Base-by-base conservation (phyloP, 2,113 vertebrate genomes). In the Stigmatopora nigra region DNA sequence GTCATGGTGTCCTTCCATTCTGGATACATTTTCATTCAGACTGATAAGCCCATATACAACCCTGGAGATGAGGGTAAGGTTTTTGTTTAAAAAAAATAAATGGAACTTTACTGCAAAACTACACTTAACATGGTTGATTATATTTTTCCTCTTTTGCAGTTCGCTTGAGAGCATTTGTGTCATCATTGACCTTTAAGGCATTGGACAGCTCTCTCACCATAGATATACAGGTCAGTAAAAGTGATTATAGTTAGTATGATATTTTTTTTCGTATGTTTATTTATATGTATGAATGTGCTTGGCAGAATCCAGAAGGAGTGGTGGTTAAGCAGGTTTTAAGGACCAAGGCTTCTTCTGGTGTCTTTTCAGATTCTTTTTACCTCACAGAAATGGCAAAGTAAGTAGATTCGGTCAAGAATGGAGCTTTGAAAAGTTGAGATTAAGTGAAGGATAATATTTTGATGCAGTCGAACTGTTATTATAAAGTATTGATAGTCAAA, bases 11-110 rank as follows among this genome's bases (percentile, higher is more conserved):
- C 86, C 47, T 89, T 90, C 35, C 88, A 85, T 25, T 76, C 84
- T 0, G 90, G 90, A 9, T 88, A 88, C 81, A 89, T 90, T 79
- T 90, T 90, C 75, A 87, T 91, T 70, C 90, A 91, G 82, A 90
- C 89, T 0, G 88, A 91, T 80, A 90, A 90, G 67, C 89, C 90
- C 46, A 68, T 91, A 63, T 91, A 89, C 59, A 91, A 91, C 44
- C 89, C 89, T 0, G 88, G 90, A 73, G 87, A 90, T 17, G 80
- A 51, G 0, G 85, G 89, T 91, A 69, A 76, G 69, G 31, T 16
- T 38, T 59, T 55, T 16, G n/a, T 59, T 22, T 25, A 17, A 1
- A n/a, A 49, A 49, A 49, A 49, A n/a, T 7, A 10, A 41, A n/a
- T 51, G 48, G 17, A 51, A 51, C 7, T 51, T 51, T 19, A 19